A percentile compares a stretch with the other conserved stretches of the same genome.
Evolutionary conservation across 2,797 vertebrate species (phyloP).

Genomic region (Lagocephalus sceleratus): DNA sequence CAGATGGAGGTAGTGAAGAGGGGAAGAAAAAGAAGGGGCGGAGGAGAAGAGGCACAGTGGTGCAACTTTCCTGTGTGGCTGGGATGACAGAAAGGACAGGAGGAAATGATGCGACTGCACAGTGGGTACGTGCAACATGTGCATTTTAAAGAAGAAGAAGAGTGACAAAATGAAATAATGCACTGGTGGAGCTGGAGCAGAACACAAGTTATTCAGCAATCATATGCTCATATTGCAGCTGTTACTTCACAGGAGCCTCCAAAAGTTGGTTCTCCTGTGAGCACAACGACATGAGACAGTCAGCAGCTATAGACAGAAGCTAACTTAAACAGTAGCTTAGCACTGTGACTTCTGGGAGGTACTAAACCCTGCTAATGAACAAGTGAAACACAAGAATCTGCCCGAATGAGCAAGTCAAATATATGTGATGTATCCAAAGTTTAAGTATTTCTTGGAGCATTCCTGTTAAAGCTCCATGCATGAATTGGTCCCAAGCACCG

Average conservation of each 20-base stretch:
- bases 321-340: neutral
- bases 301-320: neutral
- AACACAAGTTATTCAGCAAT: neutral
- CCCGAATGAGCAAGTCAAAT: neutral
- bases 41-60: slow-evolving; percentile 30
- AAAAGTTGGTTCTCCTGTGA: neutral
- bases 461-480: neutral
- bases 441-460: neutral
- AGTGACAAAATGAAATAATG: neutral
- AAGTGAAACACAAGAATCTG: neutral
- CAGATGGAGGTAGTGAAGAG: slow-evolving; percentile 51
- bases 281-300: neutral
- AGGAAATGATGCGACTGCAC: neutral
- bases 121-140: no score
- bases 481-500: neutral
- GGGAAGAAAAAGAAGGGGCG: slow-evolving; percentile 22
- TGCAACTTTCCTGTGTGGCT: slow-evolving; percentile 11
- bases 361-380: neutral
- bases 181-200: neutral
- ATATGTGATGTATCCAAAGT: neutral
- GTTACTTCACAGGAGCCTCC: neutral
- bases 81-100: neutral
- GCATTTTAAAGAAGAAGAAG: neutral
- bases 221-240: neutral
- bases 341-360: neutral